Evolutionary conservation across 2,888 invertebrate genomes (phyloP), one percentile per base, ranked within the genome.

Genomic region (Leptinotarsa juncta): DNA sequence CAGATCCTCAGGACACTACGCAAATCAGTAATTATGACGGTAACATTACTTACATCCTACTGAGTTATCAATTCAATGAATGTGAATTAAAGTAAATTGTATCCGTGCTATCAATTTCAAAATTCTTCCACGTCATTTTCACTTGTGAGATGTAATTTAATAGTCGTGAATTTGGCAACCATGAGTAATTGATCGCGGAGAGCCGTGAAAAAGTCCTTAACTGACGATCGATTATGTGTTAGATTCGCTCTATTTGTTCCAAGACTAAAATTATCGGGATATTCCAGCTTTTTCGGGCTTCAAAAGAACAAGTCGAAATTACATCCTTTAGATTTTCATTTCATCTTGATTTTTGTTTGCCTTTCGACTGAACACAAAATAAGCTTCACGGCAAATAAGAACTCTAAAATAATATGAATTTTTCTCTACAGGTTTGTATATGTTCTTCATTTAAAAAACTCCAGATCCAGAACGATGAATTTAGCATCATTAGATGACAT

Each of bases 301-400:
- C 72, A 75, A 70, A 71, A 65, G 74, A 74, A 75, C 68, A 75
- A 72, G 70, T 72, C 75, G 65, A 67, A 75, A 75, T 75, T 70
- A 72, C 75, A 72, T 72, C 72, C 70, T 51, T 48, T 51, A 72
- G 72, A 66, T 75, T 75, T 75, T 72, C 72, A 75, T 75, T 75
- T 51, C 72, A 70, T 55, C 69, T 72, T 72, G 68, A 75, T 75
- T 72, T 72, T 60, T 72, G 70, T 75, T 75, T 75, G 75, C 66
- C 69, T 75, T 72, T 60, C 65, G 65, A 72, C 66, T 71, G 71
- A 75, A 66, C 42, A 72, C 72, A 50, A 71, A 68, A 71, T 65
- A 69, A 75, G 71, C 69, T 71, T 66, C 49, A 57, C 66, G 48
- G 69, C 69, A 75, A 69, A 71, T 75, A 60, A 57, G 69, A 10